A percentile compares a stretch with the other conserved stretches of the same genome.
Conservation (phyloP, 2,888 invertebrate species). For the Diarsia dahlii region DNA sequence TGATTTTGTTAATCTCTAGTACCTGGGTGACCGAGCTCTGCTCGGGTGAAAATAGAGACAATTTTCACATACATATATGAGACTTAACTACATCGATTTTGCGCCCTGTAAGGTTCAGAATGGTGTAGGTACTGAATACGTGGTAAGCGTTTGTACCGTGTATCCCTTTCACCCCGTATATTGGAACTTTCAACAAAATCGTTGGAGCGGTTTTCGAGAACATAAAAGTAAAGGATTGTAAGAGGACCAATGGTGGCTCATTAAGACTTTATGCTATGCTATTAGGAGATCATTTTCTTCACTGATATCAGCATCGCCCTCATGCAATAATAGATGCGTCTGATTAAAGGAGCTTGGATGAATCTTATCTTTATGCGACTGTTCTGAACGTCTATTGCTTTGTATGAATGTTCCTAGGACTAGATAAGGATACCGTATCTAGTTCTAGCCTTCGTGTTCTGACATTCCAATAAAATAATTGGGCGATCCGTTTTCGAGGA, state of each 20-base stretch:
- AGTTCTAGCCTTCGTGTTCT: slow-evolving; percentile 8
- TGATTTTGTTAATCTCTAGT: slow-evolving; percentile 56
- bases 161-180: not conserved
- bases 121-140: no score
- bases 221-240: no score
- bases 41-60: not conserved
- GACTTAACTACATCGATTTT: not conserved
- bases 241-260: no score
- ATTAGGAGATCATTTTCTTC: slow-evolving; percentile 30
- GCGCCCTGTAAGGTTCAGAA: no score
- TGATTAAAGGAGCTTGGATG: not conserved
- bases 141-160: no score
- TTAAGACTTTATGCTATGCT: not conserved
- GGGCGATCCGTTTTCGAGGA: not conserved
- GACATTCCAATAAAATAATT: slow-evolving; percentile 32
- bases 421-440: slow-evolving; percentile 32
- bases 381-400: slow-evolving; percentile 35
- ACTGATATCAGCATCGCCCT: slow-evolving; percentile 6
- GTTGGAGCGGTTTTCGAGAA: not conserved
- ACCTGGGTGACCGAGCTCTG: not conserved
- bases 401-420: slow-evolving; percentile 29
- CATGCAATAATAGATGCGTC: not conserved
- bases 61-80: not conserved
- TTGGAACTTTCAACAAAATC: not conserved
- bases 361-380: slow-evolving; percentile 32